Evolutionary conservation across 2,113 vertebrate species (phyloP), one percentile per base, ranked within the genome.

Genomic region (Orycteropus afer): DNA sequence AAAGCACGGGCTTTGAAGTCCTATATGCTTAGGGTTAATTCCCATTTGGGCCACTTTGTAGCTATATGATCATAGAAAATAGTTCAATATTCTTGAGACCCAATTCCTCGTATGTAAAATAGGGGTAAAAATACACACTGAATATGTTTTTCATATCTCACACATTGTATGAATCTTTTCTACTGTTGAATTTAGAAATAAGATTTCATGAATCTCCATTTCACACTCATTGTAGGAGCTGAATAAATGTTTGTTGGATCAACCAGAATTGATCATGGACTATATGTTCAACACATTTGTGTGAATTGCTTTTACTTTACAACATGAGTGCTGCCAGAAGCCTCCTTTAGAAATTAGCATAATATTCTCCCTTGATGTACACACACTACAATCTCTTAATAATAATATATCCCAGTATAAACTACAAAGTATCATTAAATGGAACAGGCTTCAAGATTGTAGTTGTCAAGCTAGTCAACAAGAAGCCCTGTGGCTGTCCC

Each of bases 201-300:
- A 85, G 12, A 85, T 74, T 87, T 81, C 87, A 92, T 90, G 69
- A 90, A 55, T 81, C 81, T 82, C 32, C 3, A 69, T 61, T 61
- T 89, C 89, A 91, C 22, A 49, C 5, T 94, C 40, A 84, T 34
- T 73, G 11, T 42, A 91, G 27, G 6, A 53, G 2, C 40, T 86
- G 40, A 96, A 82, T 77, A 93, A 94, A 90, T 82, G 29, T 85
- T 94, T 90, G 15, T 42, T 89, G 47, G 15, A n/a, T 57, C 65
- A 47, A 32, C 45, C 55, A 82, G 78, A 94, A 80, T 32, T 63
- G 29, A 80, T 85, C 59, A 10, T 7, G 78, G 37, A 91, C 87
- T 92, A 49, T 55, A 82, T 10, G 3, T 86, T 25, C 15, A 0
- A 55, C 69, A 67, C 71, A 65, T 87, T 86, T 78, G 40, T 40